phyloP scores from a whole-genome alignment of 2,888 invertebrate genomes.

The Calliphora vomitoria region DNA sequence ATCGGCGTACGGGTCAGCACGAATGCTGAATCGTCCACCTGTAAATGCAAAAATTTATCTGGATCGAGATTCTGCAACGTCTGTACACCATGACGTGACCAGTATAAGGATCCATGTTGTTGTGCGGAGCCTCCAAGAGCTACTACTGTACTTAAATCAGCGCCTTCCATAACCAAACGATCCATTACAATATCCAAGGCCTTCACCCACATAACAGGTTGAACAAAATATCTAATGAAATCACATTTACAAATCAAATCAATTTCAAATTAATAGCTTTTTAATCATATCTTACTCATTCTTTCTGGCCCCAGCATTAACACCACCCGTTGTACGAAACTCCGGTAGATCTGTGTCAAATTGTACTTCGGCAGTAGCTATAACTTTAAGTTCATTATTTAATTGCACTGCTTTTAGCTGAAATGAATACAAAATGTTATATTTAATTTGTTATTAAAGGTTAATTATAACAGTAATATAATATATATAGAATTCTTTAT shows the following conservation, averaged over 20 bases:
- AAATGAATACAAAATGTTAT: slow-evolving; percentile 79
- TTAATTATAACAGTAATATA: no score
- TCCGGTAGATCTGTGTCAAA: slow-evolving; percentile 98
- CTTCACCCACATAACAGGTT: slow-evolving; percentile 97
- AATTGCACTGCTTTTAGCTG: slow-evolving; percentile 96
- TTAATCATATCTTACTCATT: slow-evolving; percentile 80
- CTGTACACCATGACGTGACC: slow-evolving; percentile 91
- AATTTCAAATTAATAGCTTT: neutral
- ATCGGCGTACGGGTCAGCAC: slow-evolving; percentile 93
- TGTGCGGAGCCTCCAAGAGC: slow-evolving; percentile 96
- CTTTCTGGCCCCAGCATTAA: slow-evolving; percentile 85
- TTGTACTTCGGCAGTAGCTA: slow-evolving; percentile 92
- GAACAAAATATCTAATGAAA: slow-evolving; percentile 89
- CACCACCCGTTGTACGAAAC: slow-evolving; percentile 89
- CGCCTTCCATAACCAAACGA: slow-evolving; percentile 91
- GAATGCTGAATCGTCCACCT: slow-evolving; percentile 91
- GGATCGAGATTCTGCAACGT: slow-evolving; percentile 89
- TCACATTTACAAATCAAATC: neutral
- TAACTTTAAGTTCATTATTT: slow-evolving; percentile 89
- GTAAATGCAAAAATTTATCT: slow-evolving; percentile 92
- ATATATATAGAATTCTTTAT: no score
- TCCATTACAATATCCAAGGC: slow-evolving; percentile 96
- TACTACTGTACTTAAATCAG: slow-evolving; percentile 92
- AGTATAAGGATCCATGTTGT: slow-evolving; percentile 99
- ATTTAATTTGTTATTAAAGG: no score